phyloP scores from a whole-genome alignment of 2,797 vertebrate genomes.

The Lutra lutra region DNA sequence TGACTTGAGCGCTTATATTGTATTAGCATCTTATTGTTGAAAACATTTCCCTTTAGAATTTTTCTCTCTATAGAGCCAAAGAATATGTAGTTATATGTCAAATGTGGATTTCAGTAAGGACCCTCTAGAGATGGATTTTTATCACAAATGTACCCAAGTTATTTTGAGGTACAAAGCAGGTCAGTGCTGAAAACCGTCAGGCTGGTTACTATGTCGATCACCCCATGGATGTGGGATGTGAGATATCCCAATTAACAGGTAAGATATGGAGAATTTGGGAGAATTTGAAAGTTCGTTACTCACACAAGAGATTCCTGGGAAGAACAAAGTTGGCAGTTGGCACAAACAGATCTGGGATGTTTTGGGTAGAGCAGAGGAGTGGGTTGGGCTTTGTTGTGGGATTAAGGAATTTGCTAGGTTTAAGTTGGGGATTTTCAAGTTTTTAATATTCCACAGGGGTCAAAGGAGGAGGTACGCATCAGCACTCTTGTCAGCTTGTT shows the following conservation, averaged over 20 bases:
- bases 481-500: background rate
- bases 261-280: background rate
- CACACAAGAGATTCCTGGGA: background rate
- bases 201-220: background rate
- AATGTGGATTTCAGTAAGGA: background rate
- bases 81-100: background rate
- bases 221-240: rapidly evolving
- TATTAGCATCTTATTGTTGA: background rate
- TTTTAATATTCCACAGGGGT: background rate
- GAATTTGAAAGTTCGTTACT: background rate
- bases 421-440: too few species aligned
- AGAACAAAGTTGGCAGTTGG: background rate
- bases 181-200: background rate
- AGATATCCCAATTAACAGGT: background rate
- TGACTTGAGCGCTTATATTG: background rate
- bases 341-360: background rate
- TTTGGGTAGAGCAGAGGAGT: background rate
- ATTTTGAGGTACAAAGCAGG: background rate
- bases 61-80: background rate
- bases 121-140: background rate
- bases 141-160: background rate
- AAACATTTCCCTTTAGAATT: background rate
- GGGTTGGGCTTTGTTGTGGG: rapidly evolving
- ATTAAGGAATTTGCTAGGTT: background rate
- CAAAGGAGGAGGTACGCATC: background rate